Evolutionary conservation across 1,140 invertebrate genomes (phyloP).

Genomic region (Drosophila ohnishii): DNA sequence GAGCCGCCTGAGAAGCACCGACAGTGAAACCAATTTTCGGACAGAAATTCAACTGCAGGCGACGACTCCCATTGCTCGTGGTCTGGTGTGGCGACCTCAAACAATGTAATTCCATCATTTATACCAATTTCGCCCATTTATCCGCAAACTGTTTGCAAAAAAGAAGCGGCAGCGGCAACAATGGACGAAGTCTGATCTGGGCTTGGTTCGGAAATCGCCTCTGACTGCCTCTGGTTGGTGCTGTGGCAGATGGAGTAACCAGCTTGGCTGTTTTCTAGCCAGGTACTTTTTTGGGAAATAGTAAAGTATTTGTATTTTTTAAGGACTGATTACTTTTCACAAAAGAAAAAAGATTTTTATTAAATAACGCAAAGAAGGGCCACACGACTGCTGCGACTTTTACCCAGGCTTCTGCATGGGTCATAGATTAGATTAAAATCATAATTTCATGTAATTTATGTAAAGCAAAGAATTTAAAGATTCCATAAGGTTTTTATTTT

Average conservation of each 20-base stretch:
- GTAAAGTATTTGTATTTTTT: not conserved
- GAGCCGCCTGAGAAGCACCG: constrained; percentile 7
- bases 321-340: no score
- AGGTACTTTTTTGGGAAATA: no score
- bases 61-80: constrained; percentile 18
- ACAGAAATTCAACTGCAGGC: constrained; percentile 16
- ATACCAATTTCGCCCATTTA: constrained; percentile 80
- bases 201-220: constrained; percentile 60
- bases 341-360: no score
- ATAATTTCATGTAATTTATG: no score
- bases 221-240: constrained; percentile 41
- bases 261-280: not conserved
- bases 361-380: no score
- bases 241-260: constrained; percentile 17
- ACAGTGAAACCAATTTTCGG: constrained; percentile 32
- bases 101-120: constrained; percentile 82
- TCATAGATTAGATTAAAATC: not conserved
- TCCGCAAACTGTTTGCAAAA: constrained; percentile 78
- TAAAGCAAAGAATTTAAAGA: no score
- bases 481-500: no score
- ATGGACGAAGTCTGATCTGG: constrained; percentile 39
- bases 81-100: constrained; percentile 60
- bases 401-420: not conserved
- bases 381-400: no score
- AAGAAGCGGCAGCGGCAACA: constrained; percentile 43